Evolutionary conservation across 2,888 invertebrate species (phyloP), one percentile per base, ranked within the genome.

Genomic region (Nematopogon swammerdamellus): DNA sequence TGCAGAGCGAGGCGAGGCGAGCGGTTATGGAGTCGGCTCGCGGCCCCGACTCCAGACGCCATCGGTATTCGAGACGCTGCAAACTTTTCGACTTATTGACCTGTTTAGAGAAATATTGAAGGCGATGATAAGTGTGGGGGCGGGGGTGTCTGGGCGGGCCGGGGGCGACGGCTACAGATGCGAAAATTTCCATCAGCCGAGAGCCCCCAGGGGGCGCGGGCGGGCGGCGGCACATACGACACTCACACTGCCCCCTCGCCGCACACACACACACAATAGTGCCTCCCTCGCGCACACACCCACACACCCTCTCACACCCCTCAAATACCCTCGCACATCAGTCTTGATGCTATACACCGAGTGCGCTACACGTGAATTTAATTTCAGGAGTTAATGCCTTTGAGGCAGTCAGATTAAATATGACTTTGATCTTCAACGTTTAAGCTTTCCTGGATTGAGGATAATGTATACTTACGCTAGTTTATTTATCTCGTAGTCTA

Each of bases 51-150:
- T 8, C 11, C 36, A 36, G 36, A 14, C 36, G 8, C 8, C 11
- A 14, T 36, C 36, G 36, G 36, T 8, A 36, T 36, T 36, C 11
- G 11, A 36, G 25, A 25, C 4, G 36, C 36, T 14, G 36, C 36
- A 8, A 36, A 36, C 36, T 36, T 36, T 36, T 36, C 36, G 36
- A 36, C 36, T 36, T 36, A 36, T 36, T 36, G 36, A 36, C 36
- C 36, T 46, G 42, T 45, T 46, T 25, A 46, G 16, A 46, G 17
- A 46, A 49, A 49, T 49, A 46, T 46, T 49, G 46, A 19, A 20
- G 18, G 49, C 20, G 42, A 45, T 46, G 44, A 42, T 46, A 29
- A 18, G 30, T 46, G 49, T 44, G 19, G 36, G 19, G 17, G n/a
- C n/a, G n/a, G 36, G 11, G 8, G 36, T 3, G 36, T 3, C 3